phyloP scores from a whole-genome alignment of 2,113 vertebrate genomes.

The Rhinogobius similis region DNA sequence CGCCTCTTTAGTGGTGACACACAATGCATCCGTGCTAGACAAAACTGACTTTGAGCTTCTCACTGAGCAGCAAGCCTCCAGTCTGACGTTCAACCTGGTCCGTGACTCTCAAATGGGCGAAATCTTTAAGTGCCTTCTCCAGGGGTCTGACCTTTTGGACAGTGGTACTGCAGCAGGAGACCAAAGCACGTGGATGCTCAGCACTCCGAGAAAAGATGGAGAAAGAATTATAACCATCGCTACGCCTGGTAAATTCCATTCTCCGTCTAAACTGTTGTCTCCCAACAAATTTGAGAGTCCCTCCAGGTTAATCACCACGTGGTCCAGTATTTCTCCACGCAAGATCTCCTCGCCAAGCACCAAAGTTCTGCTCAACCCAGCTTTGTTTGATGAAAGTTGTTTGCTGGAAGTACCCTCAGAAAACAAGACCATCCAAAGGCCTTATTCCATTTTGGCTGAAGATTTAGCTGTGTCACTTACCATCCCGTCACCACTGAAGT shows the following conservation, averaged over 20 bases:
- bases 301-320: constrained; percentile 76
- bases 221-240: constrained; percentile 73
- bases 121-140: constrained; percentile 94
- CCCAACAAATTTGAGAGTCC: constrained; percentile 76
- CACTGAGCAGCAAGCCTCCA: constrained; percentile 91
- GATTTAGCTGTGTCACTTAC: constrained; percentile 95
- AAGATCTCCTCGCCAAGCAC: constrained; percentile 70
- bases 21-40: constrained; percentile 65
- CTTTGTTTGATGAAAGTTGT: constrained; percentile 92
- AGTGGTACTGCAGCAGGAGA: constrained; percentile 70
- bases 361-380: constrained; percentile 82
- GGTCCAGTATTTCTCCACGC: constrained; percentile 84
- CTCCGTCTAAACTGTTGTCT: constrained; percentile 73
- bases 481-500: constrained; percentile 94
- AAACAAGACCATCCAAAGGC: constrained; percentile 74
- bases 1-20: constrained; percentile 48
- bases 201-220: constrained; percentile 84
- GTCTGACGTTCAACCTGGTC: constrained; percentile 92
- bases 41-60: constrained; percentile 89
- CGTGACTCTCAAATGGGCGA: constrained; percentile 98
- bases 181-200: constrained; percentile 80
- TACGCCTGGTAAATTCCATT: constrained; percentile 71
- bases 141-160: constrained; percentile 90
- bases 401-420: constrained; percentile 88
- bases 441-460: constrained; percentile 89